These are phyloP conservation scores for Cylloceria caligata DNA, from an alignment of 2,888 invertebrate genomes.

Conservation along the genomic window DNA sequence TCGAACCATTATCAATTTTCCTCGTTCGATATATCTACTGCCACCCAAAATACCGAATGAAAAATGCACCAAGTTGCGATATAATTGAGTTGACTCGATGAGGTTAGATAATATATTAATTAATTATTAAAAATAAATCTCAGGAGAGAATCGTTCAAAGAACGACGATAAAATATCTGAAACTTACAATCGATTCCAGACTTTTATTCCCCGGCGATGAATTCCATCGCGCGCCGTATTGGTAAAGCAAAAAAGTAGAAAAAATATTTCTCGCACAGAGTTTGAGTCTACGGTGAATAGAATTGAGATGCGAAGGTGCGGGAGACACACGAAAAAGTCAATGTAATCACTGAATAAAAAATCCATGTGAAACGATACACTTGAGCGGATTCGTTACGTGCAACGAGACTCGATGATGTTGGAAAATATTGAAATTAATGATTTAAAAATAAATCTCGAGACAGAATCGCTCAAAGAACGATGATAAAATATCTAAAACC, in stretches of 20 bases:
- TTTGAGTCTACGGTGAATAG: constrained; percentile 56
- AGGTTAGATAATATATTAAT: not conserved
- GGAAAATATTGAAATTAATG: not conserved
- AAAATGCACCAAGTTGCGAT: not conserved
- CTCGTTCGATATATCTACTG: no score
- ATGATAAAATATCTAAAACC: not conserved
- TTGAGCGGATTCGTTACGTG: not conserved
- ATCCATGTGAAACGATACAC: not conserved
- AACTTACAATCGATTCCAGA: not conserved
- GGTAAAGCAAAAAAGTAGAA: constrained; percentile 45
- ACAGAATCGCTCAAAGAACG: not conserved
- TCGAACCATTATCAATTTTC: no score
- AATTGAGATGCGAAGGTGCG: constrained; percentile 66
- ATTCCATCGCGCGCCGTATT: not conserved
- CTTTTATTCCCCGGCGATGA: not conserved
- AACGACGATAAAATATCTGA: not conserved
- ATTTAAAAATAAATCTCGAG: not conserved
- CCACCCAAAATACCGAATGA: no score
- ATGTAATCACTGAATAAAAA: constrained; percentile 19
- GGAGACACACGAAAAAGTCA: constrained; percentile 14
- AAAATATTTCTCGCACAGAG: constrained; percentile 60
- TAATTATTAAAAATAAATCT: not conserved
- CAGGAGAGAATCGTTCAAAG: not conserved
- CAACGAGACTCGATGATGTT: not conserved
- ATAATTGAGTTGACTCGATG: not conserved